Evolutionary conservation across 37 sponge, comb jelly and placozoan genomes (phyloP), one percentile per base, ranked within the genome.

Genomic region (Lycopodina hypogea): DNA sequence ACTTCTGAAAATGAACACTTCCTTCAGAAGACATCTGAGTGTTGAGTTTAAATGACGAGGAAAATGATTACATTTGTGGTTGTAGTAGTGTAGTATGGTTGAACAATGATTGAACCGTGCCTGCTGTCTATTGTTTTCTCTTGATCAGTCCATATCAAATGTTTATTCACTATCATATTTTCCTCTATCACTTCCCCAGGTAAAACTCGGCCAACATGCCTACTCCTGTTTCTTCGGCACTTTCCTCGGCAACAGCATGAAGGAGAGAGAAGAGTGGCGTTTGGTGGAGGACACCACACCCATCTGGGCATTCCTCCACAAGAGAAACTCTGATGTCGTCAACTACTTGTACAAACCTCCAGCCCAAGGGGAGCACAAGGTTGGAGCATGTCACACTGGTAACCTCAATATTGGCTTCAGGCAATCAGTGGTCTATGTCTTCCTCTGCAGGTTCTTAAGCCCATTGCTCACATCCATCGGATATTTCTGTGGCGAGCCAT

Each of bases 191-290:
- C 61, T 12, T 28, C 15, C 17, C 17, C 61, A 94, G 95, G 61
- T 94, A 30, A 84, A 88, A 14, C 83, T 96, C 3, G 92, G 77
- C 21, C 79, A 74, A 0, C 94, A 96, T 77, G 55, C 75, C 38
- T 94, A 91, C 80, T 88, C 95, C 37, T 61, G 80, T 30, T 78
- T 93, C 42, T 96, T 75, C 34, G 95, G 97, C 6, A 93, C 91
- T 9, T 90, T 96, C 56, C 86, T 93, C 26, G 79, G 77, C 50
- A 88, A 96, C 79, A 79, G 82, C 28, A 86, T 61, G 61, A 76
- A 77, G 63, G 92, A 93, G 75, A 84, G 97, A 39, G 77, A 89
- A 48, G 72, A 19, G 29, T 63, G 66, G 23, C 33, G 72, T n/a
- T 69, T 91, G 6, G 52, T 35, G 28, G 78, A 80, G 28, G 79